phyloP scores from a whole-genome alignment of 2,113 vertebrate genomes.

The Oenanthe oenanthe region DNA sequence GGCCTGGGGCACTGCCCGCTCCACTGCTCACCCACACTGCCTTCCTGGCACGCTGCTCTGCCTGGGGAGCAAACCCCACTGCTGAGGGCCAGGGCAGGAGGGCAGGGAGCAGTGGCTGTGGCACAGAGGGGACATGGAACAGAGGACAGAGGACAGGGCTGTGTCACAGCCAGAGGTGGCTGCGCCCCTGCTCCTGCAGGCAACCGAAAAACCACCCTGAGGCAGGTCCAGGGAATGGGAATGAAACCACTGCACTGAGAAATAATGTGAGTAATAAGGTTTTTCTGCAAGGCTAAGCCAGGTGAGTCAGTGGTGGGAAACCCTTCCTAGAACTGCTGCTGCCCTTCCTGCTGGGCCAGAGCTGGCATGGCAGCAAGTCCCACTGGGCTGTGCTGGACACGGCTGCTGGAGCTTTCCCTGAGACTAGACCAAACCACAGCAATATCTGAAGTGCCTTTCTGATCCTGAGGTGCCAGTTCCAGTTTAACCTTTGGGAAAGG shows the following conservation, averaged over 20 bases:
- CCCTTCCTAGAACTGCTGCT: neutral
- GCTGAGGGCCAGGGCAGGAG: neutral
- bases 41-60: accelerated
- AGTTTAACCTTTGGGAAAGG: neutral
- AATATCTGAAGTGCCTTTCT: slow-evolving; percentile 47
- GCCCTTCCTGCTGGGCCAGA: neutral
- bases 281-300: neutral
- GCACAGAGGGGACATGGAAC: neutral
- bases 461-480: neutral
- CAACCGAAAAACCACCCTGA: neutral
- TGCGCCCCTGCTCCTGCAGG: neutral
- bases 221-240: neutral
- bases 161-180: accelerated
- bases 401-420: neutral
- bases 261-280: neutral
- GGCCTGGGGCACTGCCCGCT: neutral
- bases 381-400: neutral
- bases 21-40: neutral
- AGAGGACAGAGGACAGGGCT: no score
- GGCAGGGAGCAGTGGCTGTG: neutral
- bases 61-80: neutral
- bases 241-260: neutral
- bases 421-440: neutral
- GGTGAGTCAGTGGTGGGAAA: neutral
- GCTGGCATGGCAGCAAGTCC: neutral